Base-by-base conservation (phyloP, 1,140 invertebrate species). In the Cydia pomonella region DNA sequence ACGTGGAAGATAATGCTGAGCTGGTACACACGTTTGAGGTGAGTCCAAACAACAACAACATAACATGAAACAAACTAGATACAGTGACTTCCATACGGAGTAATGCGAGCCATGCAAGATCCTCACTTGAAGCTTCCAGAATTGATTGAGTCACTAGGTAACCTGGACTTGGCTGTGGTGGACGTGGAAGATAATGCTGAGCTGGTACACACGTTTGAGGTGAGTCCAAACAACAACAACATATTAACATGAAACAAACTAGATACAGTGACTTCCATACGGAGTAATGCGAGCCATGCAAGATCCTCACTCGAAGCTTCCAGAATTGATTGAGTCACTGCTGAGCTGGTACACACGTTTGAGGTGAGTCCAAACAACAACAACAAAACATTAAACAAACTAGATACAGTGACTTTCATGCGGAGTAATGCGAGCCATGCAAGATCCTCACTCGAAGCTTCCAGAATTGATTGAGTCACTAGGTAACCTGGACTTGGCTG, bases 41-140 rank as follows among this genome's bases (percentile, higher is more conserved):
- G 72, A 59, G 74, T 50, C 18, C 12, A n/a, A n/a, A n/a, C 47
- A 0, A 18, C 10, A 41, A 41, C 10, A 12, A 41, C 38, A 41
- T 12, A 41, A 41, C 38, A 41, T 41, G 38, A 98, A n/a, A n/a
- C n/a, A n/a, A n/a, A n/a, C n/a, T n/a, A n/a, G n/a, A n/a, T n/a
- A n/a, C n/a, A n/a, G n/a, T n/a, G n/a, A n/a, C n/a, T n/a, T n/a
- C n/a, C n/a, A n/a, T n/a, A n/a, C n/a, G n/a, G n/a, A n/a, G n/a
- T n/a, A n/a, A n/a, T n/a, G n/a, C 93, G 98, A 98, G 84, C 98
- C 98, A 0, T 99, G 98, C 90, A 98, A 98, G 93, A 96, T 98
- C 75, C 93, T 99, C 1, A 98, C 16, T 98, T 98, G 13, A 96
- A 98, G 88, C 94, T 99, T 81, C 96, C 97, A 87, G 95, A 96